These are phyloP conservation scores for Coryphaenoides rupestris DNA, from an alignment of 2,113 vertebrate species.

Conservation along the genomic window DNA sequence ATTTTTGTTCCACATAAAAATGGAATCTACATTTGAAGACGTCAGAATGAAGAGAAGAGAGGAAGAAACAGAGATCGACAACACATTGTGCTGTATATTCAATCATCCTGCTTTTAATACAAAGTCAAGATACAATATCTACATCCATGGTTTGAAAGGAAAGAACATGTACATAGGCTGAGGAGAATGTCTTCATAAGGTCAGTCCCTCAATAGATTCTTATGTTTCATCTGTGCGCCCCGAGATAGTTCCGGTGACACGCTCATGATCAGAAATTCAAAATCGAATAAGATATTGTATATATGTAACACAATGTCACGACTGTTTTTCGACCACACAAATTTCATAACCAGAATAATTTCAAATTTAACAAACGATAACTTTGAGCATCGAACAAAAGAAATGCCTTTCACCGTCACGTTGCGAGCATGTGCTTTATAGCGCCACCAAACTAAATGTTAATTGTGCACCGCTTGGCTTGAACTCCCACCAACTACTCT, in stretches of 20 bases:
- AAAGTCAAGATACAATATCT: constrained; percentile 94
- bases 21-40: background rate
- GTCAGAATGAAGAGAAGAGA: background rate
- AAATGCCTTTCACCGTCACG: constrained; percentile 38
- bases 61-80: constrained; percentile 16
- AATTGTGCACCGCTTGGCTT: constrained; percentile 28
- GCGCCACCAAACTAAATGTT: constrained; percentile 52
- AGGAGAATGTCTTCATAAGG: constrained; percentile 54
- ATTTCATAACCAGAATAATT: constrained; percentile 64
- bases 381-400: constrained; percentile 22
- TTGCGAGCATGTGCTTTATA: constrained; percentile 62
- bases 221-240: constrained; percentile 48
- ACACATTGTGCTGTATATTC: constrained; percentile 63
- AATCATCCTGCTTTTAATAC: constrained; percentile 96
- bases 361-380: constrained; percentile 49
- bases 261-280: constrained; percentile 65
- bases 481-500: constrained; percentile 27
- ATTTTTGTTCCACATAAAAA: too few relatives aligned
- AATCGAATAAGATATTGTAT: constrained; percentile 65
- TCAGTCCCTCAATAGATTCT: constrained; percentile 59
- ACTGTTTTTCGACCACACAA: constrained; percentile 62
- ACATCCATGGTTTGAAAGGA: constrained; percentile 83
- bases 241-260: constrained; percentile 62
- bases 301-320: constrained; percentile 68
- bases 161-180: constrained; percentile 67